Base-by-base conservation (phyloP, 2,888 invertebrate genomes). In the Notocelia uddmanniana region DNA sequence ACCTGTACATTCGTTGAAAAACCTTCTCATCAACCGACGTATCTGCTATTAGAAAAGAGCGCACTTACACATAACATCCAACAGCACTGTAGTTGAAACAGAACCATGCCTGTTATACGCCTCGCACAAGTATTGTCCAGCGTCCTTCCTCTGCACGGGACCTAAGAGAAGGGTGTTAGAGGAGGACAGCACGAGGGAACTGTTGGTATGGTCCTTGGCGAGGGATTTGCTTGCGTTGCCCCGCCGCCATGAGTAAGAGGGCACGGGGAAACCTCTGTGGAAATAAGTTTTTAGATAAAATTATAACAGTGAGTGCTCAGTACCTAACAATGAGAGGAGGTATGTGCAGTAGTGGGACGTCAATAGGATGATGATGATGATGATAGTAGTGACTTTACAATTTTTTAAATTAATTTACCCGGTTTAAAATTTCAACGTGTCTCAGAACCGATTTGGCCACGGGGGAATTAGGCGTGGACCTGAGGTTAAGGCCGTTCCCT, bases 31-130 rank as follows among this genome's bases (percentile, higher is more conserved):
- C n/a, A n/a, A n/a, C n/a, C n/a, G n/a, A n/a, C n/a, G n/a, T n/a
- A n/a, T n/a, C n/a, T n/a, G n/a, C n/a, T n/a, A n/a, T n/a, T n/a
- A n/a, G n/a, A n/a, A n/a, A n/a, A n/a, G n/a, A n/a, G n/a, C n/a
- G n/a, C 45, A 95, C 96, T 97, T 92, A 98, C 98, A 98, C 91
- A 96, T 95, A 52, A 98, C 97, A 88, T 97, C 96, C 79, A 98
- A 94, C 76, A 94, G 93, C 5, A 97, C 96, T 21, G 95, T 94
- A 13, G 96, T 95, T 62, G 94, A 95, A 75, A 95, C 95, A 67
- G 94, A 95, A 19, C 98, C 98, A 75, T 98, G 98, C 77, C 96
- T 95, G 88, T 98, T 97, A 80, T 91, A 95, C 0, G 97, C 97
- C 77, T 96, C 95, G 84, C 98, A 98, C 58, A 96, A 93, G 85